A percentile compares a stretch with the other conserved stretches of the same genome.
Evolutionary conservation across 37 sponge, comb jelly and placozoan species (phyloP).

Genomic region (Agelas oroides): DNA sequence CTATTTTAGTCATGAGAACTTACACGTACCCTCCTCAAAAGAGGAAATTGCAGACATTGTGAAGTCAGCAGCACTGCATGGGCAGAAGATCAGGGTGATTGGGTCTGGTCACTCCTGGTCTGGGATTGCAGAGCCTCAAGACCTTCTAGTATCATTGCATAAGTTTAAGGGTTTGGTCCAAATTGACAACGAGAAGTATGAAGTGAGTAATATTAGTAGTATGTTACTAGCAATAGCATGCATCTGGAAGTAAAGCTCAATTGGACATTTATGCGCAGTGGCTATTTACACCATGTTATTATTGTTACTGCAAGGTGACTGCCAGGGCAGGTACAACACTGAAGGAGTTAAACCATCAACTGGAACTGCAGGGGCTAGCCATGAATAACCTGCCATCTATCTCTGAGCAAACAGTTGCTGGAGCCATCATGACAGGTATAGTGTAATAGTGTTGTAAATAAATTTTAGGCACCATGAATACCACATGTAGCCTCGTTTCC

Average conservation of each 20-base stretch:
- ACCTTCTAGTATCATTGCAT: conserved; percentile 50
- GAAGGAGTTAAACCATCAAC: conserved; percentile 26
- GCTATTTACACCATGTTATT: too few relatives aligned
- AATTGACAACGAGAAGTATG: conserved; percentile 15
- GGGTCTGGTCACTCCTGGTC: conserved; percentile 89
- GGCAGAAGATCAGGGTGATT: conserved; percentile 52
- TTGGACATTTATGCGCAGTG: too few relatives aligned
- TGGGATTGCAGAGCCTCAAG: conserved; percentile 49
- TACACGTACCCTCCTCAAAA: conserved; percentile 4
- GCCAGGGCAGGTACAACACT: conserved; percentile 71
- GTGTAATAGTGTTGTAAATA: too few relatives aligned
- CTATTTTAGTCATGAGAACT: too few relatives aligned
- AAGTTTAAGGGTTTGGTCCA: conserved; percentile 62
- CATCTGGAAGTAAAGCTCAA: too few relatives aligned
- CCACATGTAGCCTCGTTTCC: too few relatives aligned
- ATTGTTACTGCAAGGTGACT: conserved; percentile 29
- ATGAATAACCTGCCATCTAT: conserved; percentile 62
- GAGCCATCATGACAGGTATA: conserved; percentile 79
- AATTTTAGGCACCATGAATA: too few relatives aligned
- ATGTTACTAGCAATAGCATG: too few relatives aligned
- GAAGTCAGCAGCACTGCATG: not conserved
- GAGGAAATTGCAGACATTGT: conserved; percentile 56
- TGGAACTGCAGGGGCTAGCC: conserved; percentile 48
- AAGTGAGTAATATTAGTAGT: too few relatives aligned
- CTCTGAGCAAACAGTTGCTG: conserved; percentile 74